Conservation (phyloP, 1,140 invertebrate genomes). For the Aphelinus certus region DNA sequence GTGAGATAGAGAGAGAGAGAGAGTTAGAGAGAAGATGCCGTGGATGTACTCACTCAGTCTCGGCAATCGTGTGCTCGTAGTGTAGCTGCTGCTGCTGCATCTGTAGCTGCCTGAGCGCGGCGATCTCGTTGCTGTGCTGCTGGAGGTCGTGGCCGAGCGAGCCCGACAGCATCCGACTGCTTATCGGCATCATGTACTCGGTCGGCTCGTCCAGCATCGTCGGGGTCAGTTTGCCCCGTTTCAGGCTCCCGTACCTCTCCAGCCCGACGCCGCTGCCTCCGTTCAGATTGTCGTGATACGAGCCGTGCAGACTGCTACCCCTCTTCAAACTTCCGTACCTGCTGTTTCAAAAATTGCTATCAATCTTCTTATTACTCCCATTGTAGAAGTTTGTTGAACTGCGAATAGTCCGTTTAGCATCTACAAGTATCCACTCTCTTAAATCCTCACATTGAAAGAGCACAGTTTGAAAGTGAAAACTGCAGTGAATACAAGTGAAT, state of each 20-base stretch:
- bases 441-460: too few relatives aligned
- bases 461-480: too few relatives aligned
- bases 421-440: too few relatives aligned
- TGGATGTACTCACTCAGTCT: constrained; percentile 65
- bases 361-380: too few relatives aligned
- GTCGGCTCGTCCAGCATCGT: constrained; percentile 56
- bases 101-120: constrained; percentile 57
- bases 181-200: constrained; percentile 63
- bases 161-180: constrained; percentile 60
- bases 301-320: constrained; percentile 58
- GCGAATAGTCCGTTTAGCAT: too few relatives aligned
- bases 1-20: too few relatives aligned
- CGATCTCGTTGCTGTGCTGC: constrained; percentile 61
- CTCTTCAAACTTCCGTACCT: constrained; percentile 62
- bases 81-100: constrained; percentile 52
- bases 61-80: constrained; percentile 64
- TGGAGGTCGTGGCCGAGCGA: constrained; percentile 61
- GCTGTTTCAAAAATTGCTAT: not conserved
- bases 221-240: constrained; percentile 59
- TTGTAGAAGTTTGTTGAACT: too few relatives aligned
- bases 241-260: constrained; percentile 61
- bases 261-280: constrained; percentile 35
- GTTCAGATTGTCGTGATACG: constrained; percentile 60
- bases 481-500: too few relatives aligned
- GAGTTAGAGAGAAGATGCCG: not conserved